These are phyloP conservation scores for Dicrostonyx torquatus DNA, from an alignment of 2,797 vertebrate genomes.

Conservation along the genomic window DNA sequence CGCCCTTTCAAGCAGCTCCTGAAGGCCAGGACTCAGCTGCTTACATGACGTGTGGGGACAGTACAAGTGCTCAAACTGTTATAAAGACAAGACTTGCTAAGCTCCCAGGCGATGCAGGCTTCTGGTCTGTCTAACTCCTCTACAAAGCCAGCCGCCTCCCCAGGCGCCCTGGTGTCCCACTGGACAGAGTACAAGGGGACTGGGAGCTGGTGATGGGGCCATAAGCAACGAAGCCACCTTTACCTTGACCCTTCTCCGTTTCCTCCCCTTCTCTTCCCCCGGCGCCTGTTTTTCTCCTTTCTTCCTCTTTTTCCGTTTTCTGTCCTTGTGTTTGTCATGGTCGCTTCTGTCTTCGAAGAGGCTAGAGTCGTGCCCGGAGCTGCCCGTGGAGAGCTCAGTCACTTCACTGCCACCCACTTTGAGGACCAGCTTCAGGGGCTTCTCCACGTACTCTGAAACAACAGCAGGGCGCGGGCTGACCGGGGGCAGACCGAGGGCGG, in stretches of 20 bases:
- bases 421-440: constrained; percentile 96
- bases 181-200: too few species aligned
- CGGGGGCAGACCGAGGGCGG: not conserved
- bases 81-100: not conserved
- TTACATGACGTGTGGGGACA: not conserved
- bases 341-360: constrained; percentile 93
- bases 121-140: not conserved
- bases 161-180: not conserved
- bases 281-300: constrained; percentile 92
- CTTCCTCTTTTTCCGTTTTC: constrained; percentile 98
- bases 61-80: not conserved
- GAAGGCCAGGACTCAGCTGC: not conserved
- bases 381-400: constrained; percentile 93
- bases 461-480: not conserved
- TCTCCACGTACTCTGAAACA: constrained; percentile 92
- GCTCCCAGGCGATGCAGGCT: not conserved
- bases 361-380: constrained; percentile 89
- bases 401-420: constrained; percentile 97
- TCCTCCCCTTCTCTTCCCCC: constrained; percentile 91
- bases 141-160: not conserved
- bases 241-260: constrained; percentile 92
- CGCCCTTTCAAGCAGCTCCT: not conserved
- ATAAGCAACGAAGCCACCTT: too few species aligned
- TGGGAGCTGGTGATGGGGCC: not conserved
- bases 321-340: constrained; percentile 95